Evolutionary conservation across 2,888 invertebrate species (phyloP).

Genomic region (Spialia ferax): DNA sequence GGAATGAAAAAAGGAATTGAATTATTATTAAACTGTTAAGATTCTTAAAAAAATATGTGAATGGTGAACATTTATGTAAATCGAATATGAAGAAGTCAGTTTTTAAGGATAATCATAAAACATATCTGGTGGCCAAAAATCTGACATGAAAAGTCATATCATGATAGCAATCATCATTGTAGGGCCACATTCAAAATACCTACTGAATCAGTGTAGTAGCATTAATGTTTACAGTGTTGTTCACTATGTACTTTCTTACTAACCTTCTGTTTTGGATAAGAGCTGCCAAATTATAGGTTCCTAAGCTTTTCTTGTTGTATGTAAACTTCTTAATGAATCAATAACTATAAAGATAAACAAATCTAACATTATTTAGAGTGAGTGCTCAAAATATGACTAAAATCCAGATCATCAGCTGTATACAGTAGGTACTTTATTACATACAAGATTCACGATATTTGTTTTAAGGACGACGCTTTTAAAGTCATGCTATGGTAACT

Average conservation of each 20-base stretch:
- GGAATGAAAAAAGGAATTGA: slow-evolving; percentile 72
- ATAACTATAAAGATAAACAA: background rate
- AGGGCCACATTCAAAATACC: slow-evolving; percentile 26
- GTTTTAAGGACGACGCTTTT: slow-evolving; percentile 19
- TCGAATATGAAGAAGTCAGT: slow-evolving; percentile 30
- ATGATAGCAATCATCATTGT: slow-evolving; percentile 14
- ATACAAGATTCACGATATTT: slow-evolving; percentile 7
- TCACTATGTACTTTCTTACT: background rate
- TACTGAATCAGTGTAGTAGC: background rate
- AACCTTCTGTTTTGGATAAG: slow-evolving; percentile 24
- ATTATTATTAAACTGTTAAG: slow-evolving; percentile 30
- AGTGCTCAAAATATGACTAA: slow-evolving; percentile 35
- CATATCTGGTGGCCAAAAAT: slow-evolving; percentile 50
- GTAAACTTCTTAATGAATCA: background rate
- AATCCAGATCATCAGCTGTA: slow-evolving; percentile 27
- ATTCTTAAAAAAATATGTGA: slow-evolving; percentile 20
- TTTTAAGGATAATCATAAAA: slow-evolving; percentile 50
- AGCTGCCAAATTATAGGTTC: slow-evolving; percentile 38
- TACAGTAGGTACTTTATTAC: slow-evolving; percentile 2
- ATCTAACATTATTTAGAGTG: background rate
- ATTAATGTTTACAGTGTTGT: slow-evolving; percentile 11
- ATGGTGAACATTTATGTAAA: slow-evolving; percentile 16
- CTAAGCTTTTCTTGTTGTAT: slow-evolving; percentile 13
- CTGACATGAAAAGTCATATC: slow-evolving; percentile 44
- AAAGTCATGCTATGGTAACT: background rate